Percentiles rank a stretch among this genome's conserved stretches.
Evolutionary conservation across 2,888 invertebrate genomes (phyloP).

Genomic region (Panorpa germanica): DNA sequence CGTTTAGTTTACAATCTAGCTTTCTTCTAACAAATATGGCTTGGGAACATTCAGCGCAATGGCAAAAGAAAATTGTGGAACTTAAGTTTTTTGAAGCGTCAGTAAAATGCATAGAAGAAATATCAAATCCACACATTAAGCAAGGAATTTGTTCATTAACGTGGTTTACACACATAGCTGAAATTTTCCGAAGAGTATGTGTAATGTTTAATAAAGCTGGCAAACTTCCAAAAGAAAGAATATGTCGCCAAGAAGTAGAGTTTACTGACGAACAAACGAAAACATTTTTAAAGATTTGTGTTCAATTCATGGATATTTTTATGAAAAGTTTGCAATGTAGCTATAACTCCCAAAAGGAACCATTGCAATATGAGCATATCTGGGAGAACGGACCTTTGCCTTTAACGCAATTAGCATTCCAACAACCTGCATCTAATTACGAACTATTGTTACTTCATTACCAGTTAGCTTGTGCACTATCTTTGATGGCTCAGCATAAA

Average conservation of each 20-base stretch:
- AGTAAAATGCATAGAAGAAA: conserved; percentile 42
- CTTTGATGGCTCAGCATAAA: conserved; percentile 61
- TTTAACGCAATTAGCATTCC: conserved; percentile 58
- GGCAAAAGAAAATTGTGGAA: conserved; percentile 60
- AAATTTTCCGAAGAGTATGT: conserved; percentile 54
- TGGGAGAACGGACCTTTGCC: conserved; percentile 42
- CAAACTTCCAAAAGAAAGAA: conserved; percentile 66
- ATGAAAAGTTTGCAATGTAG: conserved; percentile 22
- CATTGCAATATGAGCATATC: conserved; percentile 35
- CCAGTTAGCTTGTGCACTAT: conserved; percentile 56
- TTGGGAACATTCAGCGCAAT: conserved; percentile 79
- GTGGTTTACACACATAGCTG: conserved; percentile 82
- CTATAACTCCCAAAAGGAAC: conserved; percentile 20
- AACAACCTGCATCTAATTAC: conserved; percentile 53
- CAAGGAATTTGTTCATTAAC: conserved; percentile 70
- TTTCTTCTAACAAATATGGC: conserved; percentile 69
- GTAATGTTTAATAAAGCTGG: conserved; percentile 64
- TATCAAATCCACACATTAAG: conserved; percentile 46
- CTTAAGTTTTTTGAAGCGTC: conserved; percentile 50
- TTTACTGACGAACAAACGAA: no score
- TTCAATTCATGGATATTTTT: conserved; percentile 29
- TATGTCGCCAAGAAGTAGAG: conserved; percentile 61
- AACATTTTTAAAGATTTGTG: conserved; percentile 26
- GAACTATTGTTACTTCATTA: conserved; percentile 63
- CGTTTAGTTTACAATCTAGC: conserved; percentile 64